phyloP scores from a whole-genome alignment of 1,140 invertebrate species.

The Lordiphosa stackelbergi region DNA sequence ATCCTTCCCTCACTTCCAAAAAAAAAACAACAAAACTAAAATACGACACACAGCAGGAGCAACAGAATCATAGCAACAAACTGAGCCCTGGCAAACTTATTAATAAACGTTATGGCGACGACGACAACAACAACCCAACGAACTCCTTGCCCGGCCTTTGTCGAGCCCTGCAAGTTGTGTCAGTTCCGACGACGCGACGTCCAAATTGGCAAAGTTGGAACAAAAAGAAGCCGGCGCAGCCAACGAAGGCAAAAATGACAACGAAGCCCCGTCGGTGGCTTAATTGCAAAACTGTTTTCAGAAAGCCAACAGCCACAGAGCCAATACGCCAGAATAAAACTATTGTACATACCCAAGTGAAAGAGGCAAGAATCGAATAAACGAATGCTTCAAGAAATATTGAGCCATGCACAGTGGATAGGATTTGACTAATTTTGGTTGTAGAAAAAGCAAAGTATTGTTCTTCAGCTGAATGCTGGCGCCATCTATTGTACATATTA shows the following conservation, averaged over 20 bases:
- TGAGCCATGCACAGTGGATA: neutral
- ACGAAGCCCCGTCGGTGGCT: slow-evolving; percentile 34
- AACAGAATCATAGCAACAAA: slow-evolving; percentile 43
- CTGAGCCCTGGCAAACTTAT: slow-evolving; percentile 47
- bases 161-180: slow-evolving; percentile 33
- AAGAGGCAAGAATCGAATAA: neutral
- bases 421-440: too few species aligned
- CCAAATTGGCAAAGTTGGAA: slow-evolving; percentile 71
- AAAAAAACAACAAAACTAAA: too few species aligned
- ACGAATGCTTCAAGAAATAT: too few species aligned
- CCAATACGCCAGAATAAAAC: too few species aligned
- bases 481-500: too few species aligned
- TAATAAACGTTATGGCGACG: slow-evolving; percentile 71
- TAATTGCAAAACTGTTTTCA: slow-evolving; percentile 61
- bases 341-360: too few species aligned
- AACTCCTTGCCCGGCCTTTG: slow-evolving; percentile 21
- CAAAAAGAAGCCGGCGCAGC: slow-evolving; percentile 36
- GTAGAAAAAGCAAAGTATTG: too few species aligned
- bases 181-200: slow-evolving; percentile 40
- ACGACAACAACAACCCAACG: slow-evolving; percentile 38
- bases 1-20: neutral
- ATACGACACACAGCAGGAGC: slow-evolving; percentile 46
- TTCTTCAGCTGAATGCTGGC: too few species aligned
- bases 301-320: slow-evolving; percentile 23
- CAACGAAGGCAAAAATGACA: slow-evolving; percentile 27